Evolutionary conservation across 2,888 invertebrate species (phyloP), one percentile per base, ranked within the genome.

Genomic region (Hydroisotoma schaefferi): DNA sequence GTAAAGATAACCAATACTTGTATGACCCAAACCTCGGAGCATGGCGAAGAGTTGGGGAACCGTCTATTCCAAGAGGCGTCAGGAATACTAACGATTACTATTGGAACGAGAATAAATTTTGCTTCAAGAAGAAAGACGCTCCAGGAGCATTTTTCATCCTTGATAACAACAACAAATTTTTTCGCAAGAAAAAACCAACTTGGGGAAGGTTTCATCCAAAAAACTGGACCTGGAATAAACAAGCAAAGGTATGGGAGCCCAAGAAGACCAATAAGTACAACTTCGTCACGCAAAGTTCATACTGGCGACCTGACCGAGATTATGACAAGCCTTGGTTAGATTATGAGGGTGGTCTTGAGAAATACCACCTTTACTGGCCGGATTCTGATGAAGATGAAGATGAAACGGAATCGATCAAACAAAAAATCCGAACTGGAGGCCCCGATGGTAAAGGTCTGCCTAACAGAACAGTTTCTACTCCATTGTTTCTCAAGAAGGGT

Each of bases 261-360:
- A 59, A 55, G 23, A 62, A 60, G 29, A 28, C 28, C 38, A 18
- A 26, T 2, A 33, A 47, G 8, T 38, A 49, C 23, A 26, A 37
- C 2, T 46, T 61, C 15, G 43, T 59, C 8, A 52, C 55, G 22
- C 44, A 61, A 23, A 57, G 53, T 22, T 55, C 60, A 22, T 55
- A 65, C 33, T 62, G 65, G 62, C 49, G 62, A n/a, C 59, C 65
- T 3, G 65, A 62, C 15, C 46, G 65, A 44, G 65, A 65, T 52
- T 65, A 65, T 43, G 65, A 65, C 44, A 65, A 65, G 26, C 65
- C 65, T n/a, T 65, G 65, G 65, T 26, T 60, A 18, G 61, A 65
- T 43, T 65, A 65, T 23, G 49, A 58, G 27, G 64, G 64, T 22
- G 62, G 62, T 26, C 59, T 28, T 23, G 8, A 28, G 1, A 52